phyloP scores from a whole-genome alignment of 2,888 invertebrate genomes.

The Endomychus coccineus region DNA sequence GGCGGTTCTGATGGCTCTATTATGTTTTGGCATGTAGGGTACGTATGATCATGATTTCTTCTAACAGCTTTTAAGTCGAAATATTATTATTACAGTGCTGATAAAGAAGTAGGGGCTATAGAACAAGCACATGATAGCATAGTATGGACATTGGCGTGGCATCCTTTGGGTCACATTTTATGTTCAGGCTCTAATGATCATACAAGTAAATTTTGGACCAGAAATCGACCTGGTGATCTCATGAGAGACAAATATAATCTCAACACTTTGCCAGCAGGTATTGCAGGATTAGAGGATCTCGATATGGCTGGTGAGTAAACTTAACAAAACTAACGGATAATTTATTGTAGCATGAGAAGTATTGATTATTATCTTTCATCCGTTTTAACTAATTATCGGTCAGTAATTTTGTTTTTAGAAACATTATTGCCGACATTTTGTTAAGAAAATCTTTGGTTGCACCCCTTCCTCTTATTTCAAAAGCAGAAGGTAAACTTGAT shows the following conservation, averaged over 20 bases:
- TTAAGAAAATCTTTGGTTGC: too few relatives aligned
- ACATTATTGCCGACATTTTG: too few relatives aligned
- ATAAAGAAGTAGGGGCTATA: conserved; percentile 96
- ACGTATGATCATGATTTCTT: too few relatives aligned
- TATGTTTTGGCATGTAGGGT: conserved; percentile 98
- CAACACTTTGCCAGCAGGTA: conserved; percentile 81
- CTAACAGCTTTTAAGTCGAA: not conserved
- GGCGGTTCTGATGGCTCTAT: conserved; percentile 99
- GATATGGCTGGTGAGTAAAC: conserved; percentile 46
- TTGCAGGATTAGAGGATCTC: conserved; percentile 62
- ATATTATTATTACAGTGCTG: conserved; percentile 54
- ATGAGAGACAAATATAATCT: conserved; percentile 98
- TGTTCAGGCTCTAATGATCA: conserved; percentile 99
- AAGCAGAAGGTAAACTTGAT: too few relatives aligned
- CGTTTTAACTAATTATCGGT: too few relatives aligned
- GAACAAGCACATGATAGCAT: conserved; percentile 99
- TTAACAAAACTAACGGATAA: too few relatives aligned
- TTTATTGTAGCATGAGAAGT: too few relatives aligned
- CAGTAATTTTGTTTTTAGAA: too few relatives aligned
- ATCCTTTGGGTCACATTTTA: conserved; percentile 96
- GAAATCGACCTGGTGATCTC: conserved; percentile 95
- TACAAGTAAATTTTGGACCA: conserved; percentile 97
- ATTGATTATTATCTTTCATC: too few relatives aligned
- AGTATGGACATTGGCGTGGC: conserved; percentile 99
- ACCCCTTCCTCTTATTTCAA: too few relatives aligned